Evolutionary conservation across 1,140 invertebrate genomes (phyloP), one percentile per base, ranked within the genome.

Genomic region (Chironomus tepperi): DNA sequence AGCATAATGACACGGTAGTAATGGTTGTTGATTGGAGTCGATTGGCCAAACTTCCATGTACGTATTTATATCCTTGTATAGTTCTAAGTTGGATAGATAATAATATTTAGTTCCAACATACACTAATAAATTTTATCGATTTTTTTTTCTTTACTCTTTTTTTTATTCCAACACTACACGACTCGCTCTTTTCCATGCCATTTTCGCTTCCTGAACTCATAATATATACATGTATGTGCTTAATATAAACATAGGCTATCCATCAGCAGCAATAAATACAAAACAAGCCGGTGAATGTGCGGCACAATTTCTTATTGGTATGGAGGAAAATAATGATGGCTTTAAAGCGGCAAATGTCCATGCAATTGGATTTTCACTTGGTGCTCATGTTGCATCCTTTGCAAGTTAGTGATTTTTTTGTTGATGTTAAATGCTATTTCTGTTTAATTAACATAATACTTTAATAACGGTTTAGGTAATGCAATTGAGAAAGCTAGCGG

Each of bases 361-460:
- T 79, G 77, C 97, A 42, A 92, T 97, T 77, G 95, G 95, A 0
- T 95, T 95, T 82, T 91, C 90, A 75, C 82, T 93, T 74, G 95
- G 95, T 0, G 94, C 93, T 2, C 96, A 98, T 79, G 89, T 96
- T 0, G 93, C 94, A 0, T 95, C 94, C 0, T 95, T 95, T 79
- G 90, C 93, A 24, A 70, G 65, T 70, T 75, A 77, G 74, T 77
- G 15, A 73, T 77, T 74, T 75, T 74, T 74, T 77, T 34, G 24
- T 34, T 34, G 24, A 15, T 76, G 77, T 18, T 76, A 74, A 74
- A 73, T 78, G 16, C 42, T 79, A 10, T 73, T 78, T 16, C 77
- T 79, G 47, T 42, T 73, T 12, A 47, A 76, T 57, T 76, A 43
- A 75, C 76, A 76, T 75, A 73, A 43, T 47, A 21, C 43, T 75